These are phyloP conservation scores for Cistogaster globosa DNA, from an alignment of 2,888 invertebrate genomes.

Conservation along the genomic window DNA sequence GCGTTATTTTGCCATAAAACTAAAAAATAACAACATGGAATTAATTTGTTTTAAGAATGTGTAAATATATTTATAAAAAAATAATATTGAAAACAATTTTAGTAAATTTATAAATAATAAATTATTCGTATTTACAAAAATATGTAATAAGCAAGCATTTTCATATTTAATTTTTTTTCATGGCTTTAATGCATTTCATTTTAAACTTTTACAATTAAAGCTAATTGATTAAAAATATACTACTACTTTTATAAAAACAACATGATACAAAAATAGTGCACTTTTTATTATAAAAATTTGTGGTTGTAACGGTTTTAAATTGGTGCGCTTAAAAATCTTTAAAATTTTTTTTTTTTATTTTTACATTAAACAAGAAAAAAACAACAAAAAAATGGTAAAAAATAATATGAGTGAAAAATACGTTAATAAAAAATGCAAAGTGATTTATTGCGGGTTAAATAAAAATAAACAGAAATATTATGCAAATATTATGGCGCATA, in stretches of 20 bases:
- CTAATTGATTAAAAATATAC: slow-evolving; percentile 44
- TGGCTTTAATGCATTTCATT: neutral
- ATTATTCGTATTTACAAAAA: slow-evolving; percentile 9
- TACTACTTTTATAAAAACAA: slow-evolving; percentile 1
- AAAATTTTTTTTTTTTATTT: slow-evolving; percentile 30
- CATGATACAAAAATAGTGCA: slow-evolving; percentile 76
- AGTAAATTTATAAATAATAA: slow-evolving; percentile 16
- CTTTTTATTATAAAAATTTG: slow-evolving; percentile 26
- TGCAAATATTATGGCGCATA: slow-evolving; percentile 27
- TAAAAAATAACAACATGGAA: neutral
- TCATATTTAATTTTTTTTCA: neutral
- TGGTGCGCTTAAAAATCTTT: slow-evolving; percentile 77
- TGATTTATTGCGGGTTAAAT: slow-evolving; percentile 27
- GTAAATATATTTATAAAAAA: slow-evolving; percentile 6
- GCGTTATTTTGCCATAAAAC: too few species aligned
- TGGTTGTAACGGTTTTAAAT: slow-evolving; percentile 81
- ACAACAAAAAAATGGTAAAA: slow-evolving; percentile 30
- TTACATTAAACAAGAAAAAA: slow-evolving; percentile 68
- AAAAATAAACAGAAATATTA: slow-evolving; percentile 18
- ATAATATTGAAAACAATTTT: neutral
- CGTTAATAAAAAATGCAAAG: slow-evolving; percentile 51
- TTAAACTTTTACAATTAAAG: slow-evolving; percentile 35
- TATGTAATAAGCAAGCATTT: slow-evolving; percentile 40
- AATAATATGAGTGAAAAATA: slow-evolving; percentile 46
- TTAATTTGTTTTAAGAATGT: too few species aligned